Conservation (phyloP, 2,888 invertebrate genomes). For the Griposia aprilina region DNA sequence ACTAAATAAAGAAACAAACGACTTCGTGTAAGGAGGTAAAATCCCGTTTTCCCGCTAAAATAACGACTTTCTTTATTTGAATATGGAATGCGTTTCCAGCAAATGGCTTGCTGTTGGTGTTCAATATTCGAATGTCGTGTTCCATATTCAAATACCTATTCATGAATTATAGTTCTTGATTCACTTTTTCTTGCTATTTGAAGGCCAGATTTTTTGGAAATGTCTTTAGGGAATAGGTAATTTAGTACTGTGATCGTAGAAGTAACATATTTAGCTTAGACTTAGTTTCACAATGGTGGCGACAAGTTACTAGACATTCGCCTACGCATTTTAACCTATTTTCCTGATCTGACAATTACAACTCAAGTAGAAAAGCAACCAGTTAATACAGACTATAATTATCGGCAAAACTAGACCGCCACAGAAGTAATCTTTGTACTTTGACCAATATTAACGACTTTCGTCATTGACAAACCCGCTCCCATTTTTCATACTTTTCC, state of each 20-base stretch:
- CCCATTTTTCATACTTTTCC: constrained; percentile 64
- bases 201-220: background rate
- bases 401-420: constrained; percentile 24
- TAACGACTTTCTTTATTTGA: constrained; percentile 46
- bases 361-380: constrained; percentile 33
- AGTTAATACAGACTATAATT: constrained; percentile 42
- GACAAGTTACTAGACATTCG: constrained; percentile 29
- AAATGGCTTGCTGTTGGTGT: constrained; percentile 2
- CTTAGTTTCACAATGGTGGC: constrained; percentile 37
- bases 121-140: background rate
- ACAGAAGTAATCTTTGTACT: constrained; percentile 36
- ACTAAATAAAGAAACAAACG: constrained; percentile 71
- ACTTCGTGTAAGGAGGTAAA: constrained; percentile 39
- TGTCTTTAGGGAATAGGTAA: background rate
- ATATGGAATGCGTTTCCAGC: constrained; percentile 31
- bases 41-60: constrained; percentile 50
- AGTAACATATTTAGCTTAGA: constrained; percentile 17
- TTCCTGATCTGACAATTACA: constrained; percentile 34
- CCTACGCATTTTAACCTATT: constrained; percentile 53
- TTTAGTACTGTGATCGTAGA: background rate
- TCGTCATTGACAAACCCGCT: constrained; percentile 52
- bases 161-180: background rate
- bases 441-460: constrained; percentile 55
- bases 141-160: constrained; percentile 19
- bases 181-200: background rate